phyloP scores from a whole-genome alignment of 30 jellyfish, hydroid and myxozoan species.

The Turritopsis rubra region DNA sequence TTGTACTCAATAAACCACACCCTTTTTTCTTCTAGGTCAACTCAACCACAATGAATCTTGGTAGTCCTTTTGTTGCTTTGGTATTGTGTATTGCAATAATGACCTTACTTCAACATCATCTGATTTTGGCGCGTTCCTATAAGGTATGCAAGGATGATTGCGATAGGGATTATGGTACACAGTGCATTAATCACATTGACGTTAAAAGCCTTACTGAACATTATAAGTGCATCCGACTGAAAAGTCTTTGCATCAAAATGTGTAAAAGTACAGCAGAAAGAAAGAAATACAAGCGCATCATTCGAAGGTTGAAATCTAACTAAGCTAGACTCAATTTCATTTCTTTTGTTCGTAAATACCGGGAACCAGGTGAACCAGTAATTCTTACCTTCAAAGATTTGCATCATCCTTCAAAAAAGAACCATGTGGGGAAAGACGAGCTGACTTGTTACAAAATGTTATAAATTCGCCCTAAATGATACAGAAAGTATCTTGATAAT shows the following conservation, averaged over 20 bases:
- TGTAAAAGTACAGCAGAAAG: not conserved
- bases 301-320: not conserved
- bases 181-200: not conserved
- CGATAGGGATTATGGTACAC: not conserved
- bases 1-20: not conserved
- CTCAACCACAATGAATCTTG: not conserved
- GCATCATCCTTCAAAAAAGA: too few species aligned
- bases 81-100: not conserved
- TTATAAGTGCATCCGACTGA: not conserved
- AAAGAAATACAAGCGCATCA: not conserved
- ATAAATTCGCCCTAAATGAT: too few species aligned
- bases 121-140: not conserved
- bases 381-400: too few species aligned
- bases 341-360: not conserved
- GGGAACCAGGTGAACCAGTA: not conserved
- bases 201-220: not conserved
- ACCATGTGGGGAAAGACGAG: too few species aligned
- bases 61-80: not conserved
- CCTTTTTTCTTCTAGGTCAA: not conserved
- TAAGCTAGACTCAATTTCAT: not conserved
- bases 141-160: not conserved
- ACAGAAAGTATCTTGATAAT: too few species aligned
- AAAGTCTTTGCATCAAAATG: not conserved
- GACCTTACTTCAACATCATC: not conserved
- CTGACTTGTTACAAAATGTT: too few species aligned